Percentiles rank a stretch among this genome's conserved stretches.
Conservation (phyloP, 2,113 vertebrate genomes). For the Hippoglossus stenolepis region DNA sequence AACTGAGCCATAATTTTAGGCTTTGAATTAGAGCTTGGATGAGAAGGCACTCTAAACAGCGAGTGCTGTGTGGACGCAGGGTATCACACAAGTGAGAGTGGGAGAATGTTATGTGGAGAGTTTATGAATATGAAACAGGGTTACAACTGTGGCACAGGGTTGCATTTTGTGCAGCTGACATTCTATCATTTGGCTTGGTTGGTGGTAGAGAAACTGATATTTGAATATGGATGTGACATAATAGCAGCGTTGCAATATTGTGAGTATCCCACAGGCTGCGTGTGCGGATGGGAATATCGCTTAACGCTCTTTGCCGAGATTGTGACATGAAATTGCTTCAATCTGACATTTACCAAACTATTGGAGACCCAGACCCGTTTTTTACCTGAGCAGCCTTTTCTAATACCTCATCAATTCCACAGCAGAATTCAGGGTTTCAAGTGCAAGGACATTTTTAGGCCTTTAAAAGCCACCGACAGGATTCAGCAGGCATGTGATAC, state of each 20-base stretch:
- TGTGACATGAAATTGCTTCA: conserved; percentile 39
- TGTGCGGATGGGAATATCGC: background rate
- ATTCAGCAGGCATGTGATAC: conserved; percentile 58
- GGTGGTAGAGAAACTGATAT: conserved; percentile 39
- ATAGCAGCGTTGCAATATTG: conserved; percentile 12
- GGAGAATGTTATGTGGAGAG: conserved; percentile 64
- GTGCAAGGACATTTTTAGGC: conserved; percentile 53
- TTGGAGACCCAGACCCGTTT: conserved; percentile 26
- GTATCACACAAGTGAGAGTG: conserved; percentile 69
- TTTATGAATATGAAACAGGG: conserved; percentile 76
- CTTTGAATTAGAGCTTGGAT: conserved; percentile 74
- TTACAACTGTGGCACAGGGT: conserved; percentile 45
- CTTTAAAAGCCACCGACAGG: conserved; percentile 38
- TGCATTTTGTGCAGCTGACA: conserved; percentile 34
- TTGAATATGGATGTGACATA: conserved; percentile 49
- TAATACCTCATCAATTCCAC: conserved; percentile 58
- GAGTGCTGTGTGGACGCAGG: conserved; percentile 68
- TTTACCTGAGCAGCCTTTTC: conserved; percentile 19
- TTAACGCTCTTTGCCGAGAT: conserved; percentile 35
- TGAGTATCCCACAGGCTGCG: conserved; percentile 5
- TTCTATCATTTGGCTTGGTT: conserved; percentile 44
- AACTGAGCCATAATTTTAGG: conserved; percentile 74
- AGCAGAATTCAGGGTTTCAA: conserved; percentile 45
- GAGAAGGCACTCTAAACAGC: conserved; percentile 72
- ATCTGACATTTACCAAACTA: conserved; percentile 48